These are phyloP conservation scores for Rhinella marina DNA, from an alignment of 2,797 vertebrate species.

Conservation along the genomic window DNA sequence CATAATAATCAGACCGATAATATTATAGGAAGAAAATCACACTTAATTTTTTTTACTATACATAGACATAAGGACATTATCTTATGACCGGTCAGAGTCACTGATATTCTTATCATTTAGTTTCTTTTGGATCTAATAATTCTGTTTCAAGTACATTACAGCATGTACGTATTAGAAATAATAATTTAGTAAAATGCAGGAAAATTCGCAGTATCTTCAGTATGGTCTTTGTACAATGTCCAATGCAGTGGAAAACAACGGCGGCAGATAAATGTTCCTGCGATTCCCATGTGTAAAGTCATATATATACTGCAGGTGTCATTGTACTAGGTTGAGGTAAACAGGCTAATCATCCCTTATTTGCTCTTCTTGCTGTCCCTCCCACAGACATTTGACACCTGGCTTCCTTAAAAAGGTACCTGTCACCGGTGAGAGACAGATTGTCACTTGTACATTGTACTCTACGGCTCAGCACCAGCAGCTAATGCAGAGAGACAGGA, in stretches of 20 bases:
- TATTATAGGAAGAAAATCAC: not conserved
- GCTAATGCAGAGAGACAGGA: constrained; percentile 8
- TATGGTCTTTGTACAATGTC: no score
- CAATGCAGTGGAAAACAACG: not conserved
- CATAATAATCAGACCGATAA: not conserved
- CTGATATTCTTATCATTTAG: not conserved
- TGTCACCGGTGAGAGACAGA: constrained; percentile 22
- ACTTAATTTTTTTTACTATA: not conserved
- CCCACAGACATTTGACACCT: constrained; percentile 50
- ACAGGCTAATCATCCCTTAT: constrained; percentile 29
- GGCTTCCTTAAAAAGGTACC: constrained; percentile 18
- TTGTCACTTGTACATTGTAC: constrained; percentile 8
- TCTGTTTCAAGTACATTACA: not conserved
- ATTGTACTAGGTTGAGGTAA: constrained; percentile 15
- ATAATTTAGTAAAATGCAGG: not conserved
- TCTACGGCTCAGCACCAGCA: not conserved
- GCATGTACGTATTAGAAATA: not conserved
- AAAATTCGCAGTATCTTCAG: not conserved
- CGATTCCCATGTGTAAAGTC: not conserved
- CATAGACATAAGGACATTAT: not conserved
- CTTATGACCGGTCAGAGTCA: not conserved
- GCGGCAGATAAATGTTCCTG: not conserved
- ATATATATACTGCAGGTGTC: constrained; percentile 9
- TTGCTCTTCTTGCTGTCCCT: constrained; percentile 37
- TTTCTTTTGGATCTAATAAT: not conserved